Percentiles rank a stretch among this genome's conserved stretches.
Conservation (phyloP, 2,113 vertebrate species). For the Dendropsophus ebraccatus region DNA sequence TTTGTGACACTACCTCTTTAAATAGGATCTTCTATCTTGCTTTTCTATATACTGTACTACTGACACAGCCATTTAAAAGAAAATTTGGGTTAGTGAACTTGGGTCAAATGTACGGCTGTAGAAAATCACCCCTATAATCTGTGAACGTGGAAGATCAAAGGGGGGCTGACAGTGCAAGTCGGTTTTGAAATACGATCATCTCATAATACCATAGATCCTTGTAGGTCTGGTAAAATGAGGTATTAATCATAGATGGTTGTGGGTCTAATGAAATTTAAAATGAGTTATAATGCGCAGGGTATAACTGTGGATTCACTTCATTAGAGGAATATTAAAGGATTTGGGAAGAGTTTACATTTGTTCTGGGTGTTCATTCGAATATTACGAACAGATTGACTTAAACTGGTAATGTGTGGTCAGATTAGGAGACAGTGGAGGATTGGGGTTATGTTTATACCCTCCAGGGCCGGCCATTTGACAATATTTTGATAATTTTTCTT, state of each 20-base stretch:
- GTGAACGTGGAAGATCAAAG: constrained; percentile 6
- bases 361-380: constrained; percentile 9
- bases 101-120: neutral
- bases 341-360: constrained; percentile 9
- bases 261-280: constrained; percentile 32
- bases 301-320: constrained; percentile 26
- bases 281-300: constrained; percentile 24
- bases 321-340: constrained; percentile 35
- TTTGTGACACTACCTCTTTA: too few relatives aligned
- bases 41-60: neutral
- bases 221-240: constrained; percentile 24
- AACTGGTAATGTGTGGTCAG: neutral
- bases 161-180: neutral
- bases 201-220: constrained; percentile 2
- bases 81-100: neutral
- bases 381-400: constrained; percentile 27
- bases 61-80: neutral
- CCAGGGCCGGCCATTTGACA: neutral
- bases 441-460: constrained; percentile 34
- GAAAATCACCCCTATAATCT: neutral
- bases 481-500: constrained; percentile 42
- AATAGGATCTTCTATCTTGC: neutral
- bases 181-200: constrained; percentile 23
- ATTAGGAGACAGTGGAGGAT: constrained; percentile 27
- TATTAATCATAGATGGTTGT: neutral